Evolutionary conservation across 2,797 vertebrate genomes (phyloP).

Genomic region (Hippocampus kuda): DNA sequence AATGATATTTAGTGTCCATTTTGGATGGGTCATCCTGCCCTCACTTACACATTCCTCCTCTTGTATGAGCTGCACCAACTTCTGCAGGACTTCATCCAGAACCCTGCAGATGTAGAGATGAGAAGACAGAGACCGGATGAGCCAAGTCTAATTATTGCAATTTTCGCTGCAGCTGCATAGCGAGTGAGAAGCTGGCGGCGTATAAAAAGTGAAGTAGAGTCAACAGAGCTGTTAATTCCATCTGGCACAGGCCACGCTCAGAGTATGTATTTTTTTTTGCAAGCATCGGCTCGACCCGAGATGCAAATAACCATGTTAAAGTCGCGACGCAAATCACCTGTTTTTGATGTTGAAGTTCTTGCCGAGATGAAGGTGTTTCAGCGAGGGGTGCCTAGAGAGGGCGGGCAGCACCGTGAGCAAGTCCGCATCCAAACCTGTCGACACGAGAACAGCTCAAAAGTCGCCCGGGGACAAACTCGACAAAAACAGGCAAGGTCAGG

Average conservation of each 20-base stretch:
- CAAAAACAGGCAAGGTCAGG: constrained; percentile 31
- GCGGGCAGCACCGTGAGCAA: constrained; percentile 75
- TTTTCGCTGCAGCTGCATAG: constrained; percentile 30
- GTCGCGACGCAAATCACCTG: constrained; percentile 62
- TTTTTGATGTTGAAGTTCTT: constrained; percentile 90
- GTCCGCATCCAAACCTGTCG: constrained; percentile 76
- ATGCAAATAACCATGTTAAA: constrained; percentile 21
- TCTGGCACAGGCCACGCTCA: constrained; percentile 8
- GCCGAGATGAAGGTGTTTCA: constrained; percentile 81
- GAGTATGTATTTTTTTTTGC: background rate
- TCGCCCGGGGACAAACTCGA: background rate
- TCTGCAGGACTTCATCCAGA: constrained; percentile 83
- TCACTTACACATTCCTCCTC: constrained; percentile 86
- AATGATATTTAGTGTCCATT: background rate
- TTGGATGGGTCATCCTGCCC: background rate
- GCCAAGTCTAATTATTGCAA: constrained; percentile 32
- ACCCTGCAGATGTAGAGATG: constrained; percentile 60
- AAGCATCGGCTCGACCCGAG: constrained; percentile 4
- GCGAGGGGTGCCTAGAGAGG: constrained; percentile 77
- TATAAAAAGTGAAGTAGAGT: constrained; percentile 22
- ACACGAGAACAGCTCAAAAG: constrained; percentile 23
- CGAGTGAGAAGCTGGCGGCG: constrained; percentile 10
- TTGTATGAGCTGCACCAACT: constrained; percentile 80
- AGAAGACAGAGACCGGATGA: constrained; percentile 27
- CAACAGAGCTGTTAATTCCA: constrained; percentile 28